A percentile compares a stretch with the other conserved stretches of the same genome.
Conservation (phyloP, 2,797 vertebrate species). For the Spheniscus humboldti region DNA sequence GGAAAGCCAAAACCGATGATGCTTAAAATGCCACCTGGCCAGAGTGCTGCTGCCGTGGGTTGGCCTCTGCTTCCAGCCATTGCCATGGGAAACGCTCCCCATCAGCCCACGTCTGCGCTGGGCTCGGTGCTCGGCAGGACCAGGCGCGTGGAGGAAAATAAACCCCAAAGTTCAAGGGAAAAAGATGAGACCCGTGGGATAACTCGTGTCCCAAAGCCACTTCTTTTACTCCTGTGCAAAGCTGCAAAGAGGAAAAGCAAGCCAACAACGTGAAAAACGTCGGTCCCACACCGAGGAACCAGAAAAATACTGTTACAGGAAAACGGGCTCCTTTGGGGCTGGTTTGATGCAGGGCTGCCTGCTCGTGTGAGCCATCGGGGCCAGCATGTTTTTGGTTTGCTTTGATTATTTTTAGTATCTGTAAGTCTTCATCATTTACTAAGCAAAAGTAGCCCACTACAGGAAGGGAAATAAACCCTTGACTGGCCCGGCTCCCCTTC, state of each 20-base stretch:
- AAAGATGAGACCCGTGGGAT: neutral
- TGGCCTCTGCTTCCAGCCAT: neutral
- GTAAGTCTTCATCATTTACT: neutral
- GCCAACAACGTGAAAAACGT: neutral
- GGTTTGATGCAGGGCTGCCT: neutral
- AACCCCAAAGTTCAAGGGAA: neutral
- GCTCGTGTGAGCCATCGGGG: accelerated
- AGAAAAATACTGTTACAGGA: neutral
- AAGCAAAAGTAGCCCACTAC: neutral
- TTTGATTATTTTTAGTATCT: neutral
- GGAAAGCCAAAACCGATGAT: accelerated
- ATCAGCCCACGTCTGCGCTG: neutral
- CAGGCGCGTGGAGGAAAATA: accelerated
- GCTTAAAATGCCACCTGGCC: neutral
- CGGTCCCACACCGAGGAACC: accelerated
- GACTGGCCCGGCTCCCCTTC: neutral
- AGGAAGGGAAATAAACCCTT: neutral
- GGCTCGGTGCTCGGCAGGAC: neutral
- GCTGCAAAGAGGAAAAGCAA: neutral
- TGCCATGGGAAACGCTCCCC: neutral
- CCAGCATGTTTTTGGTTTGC: accelerated
- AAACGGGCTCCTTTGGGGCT: neutral
- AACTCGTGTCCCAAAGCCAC: neutral
- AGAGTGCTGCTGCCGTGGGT: accelerated
- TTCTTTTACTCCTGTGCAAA: neutral